These are phyloP conservation scores for Drosophila aff. DNA, from an alignment of 1,140 invertebrate genomes.

Conservation along the genomic window DNA sequence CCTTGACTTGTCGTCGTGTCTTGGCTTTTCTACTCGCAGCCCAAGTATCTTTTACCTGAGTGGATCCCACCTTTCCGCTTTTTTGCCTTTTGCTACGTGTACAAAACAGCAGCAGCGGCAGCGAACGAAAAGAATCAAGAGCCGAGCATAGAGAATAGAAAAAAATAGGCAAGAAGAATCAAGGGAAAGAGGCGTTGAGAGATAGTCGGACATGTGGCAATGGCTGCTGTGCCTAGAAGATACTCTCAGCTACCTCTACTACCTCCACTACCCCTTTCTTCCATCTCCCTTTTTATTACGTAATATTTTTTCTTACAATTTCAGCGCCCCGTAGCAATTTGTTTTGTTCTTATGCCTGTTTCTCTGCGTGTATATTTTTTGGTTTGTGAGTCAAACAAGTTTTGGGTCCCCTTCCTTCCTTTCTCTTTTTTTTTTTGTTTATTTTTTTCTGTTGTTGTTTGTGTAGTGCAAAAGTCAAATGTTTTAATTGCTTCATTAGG, in stretches of 20 bases:
- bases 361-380: conserved; percentile 36
- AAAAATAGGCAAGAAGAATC: not conserved
- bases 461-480: conserved; percentile 46
- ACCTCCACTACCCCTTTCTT: conserved; percentile 3
- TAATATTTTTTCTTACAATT: conserved; percentile 35
- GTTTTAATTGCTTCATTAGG: conserved; percentile 68
- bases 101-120: conserved; percentile 24
- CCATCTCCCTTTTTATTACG: conserved; percentile 26
- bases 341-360: conserved; percentile 21
- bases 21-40: conserved; percentile 27
- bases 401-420: conserved; percentile 36
- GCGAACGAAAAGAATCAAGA: conserved; percentile 11
- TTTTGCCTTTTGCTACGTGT: conserved; percentile 46
- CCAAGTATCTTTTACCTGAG: conserved; percentile 46
- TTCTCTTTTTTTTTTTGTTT: conserved; percentile 19
- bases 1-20: conserved; percentile 72
- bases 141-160: conserved; percentile 4
- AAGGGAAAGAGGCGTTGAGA: not conserved
- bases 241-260: not conserved
- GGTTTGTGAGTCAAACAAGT: conserved; percentile 60
- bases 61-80: conserved; percentile 18
- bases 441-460: not conserved
- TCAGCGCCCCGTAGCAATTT: conserved; percentile 3
- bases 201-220: conserved; percentile 28
- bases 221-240: conserved; percentile 24